Evolutionary conservation across 2,113 vertebrate species (phyloP).

Genomic region (Willisornis vidua): DNA sequence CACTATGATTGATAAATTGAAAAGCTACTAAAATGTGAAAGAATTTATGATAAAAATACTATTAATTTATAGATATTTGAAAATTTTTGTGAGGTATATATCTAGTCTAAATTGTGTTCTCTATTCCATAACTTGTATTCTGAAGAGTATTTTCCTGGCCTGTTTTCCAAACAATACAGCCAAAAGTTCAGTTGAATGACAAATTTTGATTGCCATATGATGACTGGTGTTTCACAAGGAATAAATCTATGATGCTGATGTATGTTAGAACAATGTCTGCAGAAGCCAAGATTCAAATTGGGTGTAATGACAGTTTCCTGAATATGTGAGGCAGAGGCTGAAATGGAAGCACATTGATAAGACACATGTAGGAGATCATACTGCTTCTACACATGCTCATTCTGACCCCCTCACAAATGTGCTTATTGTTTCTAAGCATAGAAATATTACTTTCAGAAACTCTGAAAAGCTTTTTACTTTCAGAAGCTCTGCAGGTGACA

Average conservation of each 20-base stretch:
- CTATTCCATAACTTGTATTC: not conserved
- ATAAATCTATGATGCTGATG: not conserved
- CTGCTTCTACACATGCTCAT: not conserved
- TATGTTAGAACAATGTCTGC: not conserved
- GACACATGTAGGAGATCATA: rapidly evolving
- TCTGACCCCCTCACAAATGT: not conserved
- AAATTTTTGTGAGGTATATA: not conserved
- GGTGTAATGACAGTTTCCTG: not conserved
- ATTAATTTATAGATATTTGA: not conserved
- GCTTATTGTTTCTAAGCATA: not conserved
- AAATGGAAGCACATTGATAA: not conserved
- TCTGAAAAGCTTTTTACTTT: not conserved
- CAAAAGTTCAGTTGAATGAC: not conserved
- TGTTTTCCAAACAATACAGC: not conserved
- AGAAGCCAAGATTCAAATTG: not conserved
- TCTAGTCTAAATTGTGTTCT: not conserved
- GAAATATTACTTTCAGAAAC: not conserved
- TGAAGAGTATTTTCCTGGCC: not conserved
- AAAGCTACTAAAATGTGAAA: not conserved
- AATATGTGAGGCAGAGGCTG: not conserved
- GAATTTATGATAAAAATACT: not conserved
- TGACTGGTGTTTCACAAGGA: not conserved
- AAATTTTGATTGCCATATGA: not conserved
- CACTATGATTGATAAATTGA: not conserved
- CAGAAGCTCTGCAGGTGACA: not conserved